A percentile compares a stretch with the other conserved stretches of the same genome.
These are phyloP conservation scores for Spisula subtruncata DNA, from an alignment of 2,888 invertebrate genomes.

Conservation along the genomic window DNA sequence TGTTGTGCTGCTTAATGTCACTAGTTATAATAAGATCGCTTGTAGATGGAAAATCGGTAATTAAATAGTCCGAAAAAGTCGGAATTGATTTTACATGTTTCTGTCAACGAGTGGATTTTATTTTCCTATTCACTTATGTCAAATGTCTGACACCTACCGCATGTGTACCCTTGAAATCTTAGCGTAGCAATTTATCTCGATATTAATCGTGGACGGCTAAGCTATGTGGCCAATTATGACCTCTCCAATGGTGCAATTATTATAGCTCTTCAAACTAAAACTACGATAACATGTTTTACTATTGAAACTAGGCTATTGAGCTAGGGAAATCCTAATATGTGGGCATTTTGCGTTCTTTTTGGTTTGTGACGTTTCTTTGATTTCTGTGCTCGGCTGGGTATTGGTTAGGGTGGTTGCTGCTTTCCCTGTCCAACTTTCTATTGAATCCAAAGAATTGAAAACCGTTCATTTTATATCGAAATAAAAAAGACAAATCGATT, in stretches of 20 bases:
- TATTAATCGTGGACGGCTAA: neutral
- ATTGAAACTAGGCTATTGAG: too few species aligned
- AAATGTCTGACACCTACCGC: neutral
- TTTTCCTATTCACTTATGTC: conserved; percentile 11
- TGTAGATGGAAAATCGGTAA: neutral
- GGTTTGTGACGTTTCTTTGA: too few species aligned
- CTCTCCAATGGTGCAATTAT: neutral
- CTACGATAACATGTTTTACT: neutral
- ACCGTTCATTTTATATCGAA: too few species aligned
- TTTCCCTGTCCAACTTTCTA: too few species aligned
- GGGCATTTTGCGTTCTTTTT: too few species aligned
- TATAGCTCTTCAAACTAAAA: neutral
- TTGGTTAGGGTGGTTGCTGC: too few species aligned
- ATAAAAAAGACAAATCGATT: too few species aligned
- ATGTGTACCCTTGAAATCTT: neutral
- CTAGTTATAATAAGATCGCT: neutral
- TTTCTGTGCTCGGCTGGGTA: too few species aligned
- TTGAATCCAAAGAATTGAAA: too few species aligned
- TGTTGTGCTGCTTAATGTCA: neutral
- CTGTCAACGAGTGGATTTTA: conserved; percentile 13
- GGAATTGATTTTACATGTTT: conserved; percentile 17
- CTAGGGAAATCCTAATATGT: too few species aligned
- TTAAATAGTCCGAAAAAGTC: conserved; percentile 12
- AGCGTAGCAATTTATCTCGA: neutral
- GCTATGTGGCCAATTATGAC: neutral